Conservation (phyloP, 2,797 vertebrate species). For the Liparis tanakae region DNA sequence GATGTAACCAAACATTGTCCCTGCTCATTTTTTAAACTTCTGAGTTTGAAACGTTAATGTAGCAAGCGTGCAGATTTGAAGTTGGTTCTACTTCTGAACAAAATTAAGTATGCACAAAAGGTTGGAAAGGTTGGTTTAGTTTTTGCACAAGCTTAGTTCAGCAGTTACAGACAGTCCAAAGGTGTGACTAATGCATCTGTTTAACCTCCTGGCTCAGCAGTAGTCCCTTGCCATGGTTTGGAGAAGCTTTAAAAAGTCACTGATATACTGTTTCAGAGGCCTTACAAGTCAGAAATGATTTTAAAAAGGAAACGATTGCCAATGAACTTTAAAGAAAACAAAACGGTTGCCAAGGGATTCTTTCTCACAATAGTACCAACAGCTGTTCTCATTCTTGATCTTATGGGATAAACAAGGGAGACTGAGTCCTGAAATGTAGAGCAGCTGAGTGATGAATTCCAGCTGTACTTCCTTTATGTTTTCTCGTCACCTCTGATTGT, state of each 20-base stretch:
- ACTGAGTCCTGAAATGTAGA: conserved; percentile 62
- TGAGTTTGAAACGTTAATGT: neutral
- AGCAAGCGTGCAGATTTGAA: neutral
- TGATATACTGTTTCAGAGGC: conserved; percentile 77
- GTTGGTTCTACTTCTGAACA: conserved; percentile 2
- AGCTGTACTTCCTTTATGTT: conserved; percentile 37
- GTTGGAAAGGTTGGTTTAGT: conserved; percentile 16
- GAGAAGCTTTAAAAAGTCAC: conserved; percentile 71
- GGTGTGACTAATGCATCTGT: conserved; percentile 67
- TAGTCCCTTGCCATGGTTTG: conserved; percentile 47
- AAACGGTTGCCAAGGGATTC: conserved; percentile 63
- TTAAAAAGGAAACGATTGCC: conserved; percentile 69
- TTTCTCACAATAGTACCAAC: conserved; percentile 65
- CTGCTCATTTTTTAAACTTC: neutral
- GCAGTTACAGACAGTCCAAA: conserved; percentile 53
- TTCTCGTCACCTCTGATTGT: conserved; percentile 2
- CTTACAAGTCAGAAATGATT: conserved; percentile 72
- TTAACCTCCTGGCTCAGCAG: conserved; percentile 62
- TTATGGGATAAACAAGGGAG: conserved; percentile 55
- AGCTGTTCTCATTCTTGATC: conserved; percentile 73
- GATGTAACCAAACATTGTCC: neutral
- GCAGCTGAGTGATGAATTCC: conserved; percentile 55
- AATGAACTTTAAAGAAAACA: conserved; percentile 67
- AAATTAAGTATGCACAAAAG: neutral
- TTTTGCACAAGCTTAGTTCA: conserved; percentile 14